phyloP scores from a whole-genome alignment of 2,797 vertebrate species.

The Coracias cyanogaster region DNA sequence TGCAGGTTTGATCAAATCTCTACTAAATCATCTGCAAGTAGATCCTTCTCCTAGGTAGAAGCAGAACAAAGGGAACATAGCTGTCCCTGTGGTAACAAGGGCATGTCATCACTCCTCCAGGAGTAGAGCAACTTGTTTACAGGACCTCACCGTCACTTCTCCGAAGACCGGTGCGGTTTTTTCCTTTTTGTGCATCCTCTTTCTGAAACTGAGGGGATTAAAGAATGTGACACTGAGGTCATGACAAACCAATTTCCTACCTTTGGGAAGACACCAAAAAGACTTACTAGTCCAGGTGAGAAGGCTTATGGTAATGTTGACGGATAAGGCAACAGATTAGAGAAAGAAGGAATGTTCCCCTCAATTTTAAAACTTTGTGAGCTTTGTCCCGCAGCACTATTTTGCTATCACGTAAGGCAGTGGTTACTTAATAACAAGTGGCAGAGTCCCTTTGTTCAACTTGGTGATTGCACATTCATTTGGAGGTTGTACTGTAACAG shows the following conservation, averaged over 20 bases:
- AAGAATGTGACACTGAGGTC: neutral
- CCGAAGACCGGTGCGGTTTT: neutral
- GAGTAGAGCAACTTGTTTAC: neutral
- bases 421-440: neutral
- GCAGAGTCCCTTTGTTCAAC: neutral
- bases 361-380: neutral
- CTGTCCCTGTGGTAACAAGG: constrained; percentile 26
- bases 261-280: neutral
- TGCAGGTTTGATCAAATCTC: constrained; percentile 33
- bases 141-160: constrained; percentile 28
- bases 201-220: neutral
- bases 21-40: constrained; percentile 60
- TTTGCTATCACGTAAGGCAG: neutral
- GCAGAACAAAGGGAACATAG: constrained; percentile 32
- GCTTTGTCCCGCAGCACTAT: neutral
- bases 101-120: constrained; percentile 19
- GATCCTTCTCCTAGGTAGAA: constrained; percentile 21
- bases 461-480: neutral
- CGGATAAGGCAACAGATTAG: neutral
- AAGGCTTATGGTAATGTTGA: neutral
- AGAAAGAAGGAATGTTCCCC: neutral
- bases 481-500: neutral
- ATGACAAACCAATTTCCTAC: neutral
- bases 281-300: neutral
- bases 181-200: neutral